Base-by-base conservation (phyloP, 2,888 invertebrate genomes). In the Hydrotaea cyrtoneurina region DNA sequence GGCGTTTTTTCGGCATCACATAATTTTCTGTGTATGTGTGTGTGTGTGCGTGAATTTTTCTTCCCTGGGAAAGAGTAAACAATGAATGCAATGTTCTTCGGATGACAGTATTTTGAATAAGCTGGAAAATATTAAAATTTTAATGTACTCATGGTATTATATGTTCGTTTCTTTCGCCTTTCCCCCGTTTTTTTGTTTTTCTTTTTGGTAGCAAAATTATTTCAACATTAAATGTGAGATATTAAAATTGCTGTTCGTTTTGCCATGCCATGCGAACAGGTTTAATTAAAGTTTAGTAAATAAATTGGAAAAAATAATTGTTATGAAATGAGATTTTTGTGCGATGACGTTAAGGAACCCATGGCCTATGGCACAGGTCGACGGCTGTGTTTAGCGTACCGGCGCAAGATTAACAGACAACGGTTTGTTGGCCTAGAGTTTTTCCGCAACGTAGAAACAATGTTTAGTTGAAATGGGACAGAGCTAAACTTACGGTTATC, bases 121-220 rank as follows among this genome's bases (percentile, higher is more conserved):
- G 57, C 79, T 79, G 43, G 59, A 82, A 79, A 81, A 75, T 81
- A 85, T 79, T 79, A 85, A 85, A 69, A 81, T 79, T 77, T 74
- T 69, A 76, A 79, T 85, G 46, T 59, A 79, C 53, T 76, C 69
- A 59, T 76, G 59, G 43, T 71, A 69, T 69, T 62, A 31, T 17
- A 62, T 69, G 69, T 46, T 21, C 15, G 19, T 66, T 46, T 23
- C 19, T 69, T 46, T 69, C 43, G 21, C 21, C 13, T 23, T 17
- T 7, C 7, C 7, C 31, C 3, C 7, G 2, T 31, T 31, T 31
- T 7, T 31, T 31, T 7, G 2, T 69, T 46, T 23, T 69, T 66
- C 36, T 2, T 2, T 4, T 43, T 43, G 21, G 23, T 43, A 76
- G 50, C 31, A 19, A 43, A 85, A 79, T 79, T 77, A 77, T 79